Evolutionary conservation across 2,113 vertebrate genomes (phyloP), one percentile per base, ranked within the genome.

Genomic region (Pygoscelis adeliae): DNA sequence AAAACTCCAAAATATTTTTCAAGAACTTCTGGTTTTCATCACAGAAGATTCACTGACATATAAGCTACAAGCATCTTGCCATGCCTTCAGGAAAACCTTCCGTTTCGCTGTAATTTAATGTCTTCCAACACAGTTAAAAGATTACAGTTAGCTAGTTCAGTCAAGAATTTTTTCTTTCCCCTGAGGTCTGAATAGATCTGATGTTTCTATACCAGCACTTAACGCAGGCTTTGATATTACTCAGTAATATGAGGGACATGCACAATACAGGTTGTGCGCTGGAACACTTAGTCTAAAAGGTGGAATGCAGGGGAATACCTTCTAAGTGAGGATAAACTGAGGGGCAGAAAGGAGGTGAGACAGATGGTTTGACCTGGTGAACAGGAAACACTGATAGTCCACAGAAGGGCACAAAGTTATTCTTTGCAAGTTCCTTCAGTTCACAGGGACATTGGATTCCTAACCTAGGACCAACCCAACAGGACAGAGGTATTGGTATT

Each of bases 191-290:
- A 76, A 58, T 23, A 52, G 65, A 29, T 78, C 23, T 61, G 29
- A 17, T 74, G 15, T 82, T 94, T 88, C 55, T 74, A 0, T 78
- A 42, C 55, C 40, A 61, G 19, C 29, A n/a, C 6, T 30, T 71
- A 42, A 36, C 2, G 1, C 44, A 80, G 67, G 22, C 21, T 91
- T 83, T 3, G 1, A 1, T 59, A 49, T 44, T 82, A 30, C 53
- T 61, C 8, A 36, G 62, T 46, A 29, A 12, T 42, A 6, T 30
- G 27, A 89, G 18, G 20, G 10, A 44, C 2, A 2, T 25, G 18
- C 0, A 0, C 47, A 23, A 5, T 53, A 40, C 14, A 52, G 12
- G 6, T n/a, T 34, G 15, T 21, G 6, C 5, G 4, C 59, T 73
- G 42, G 23, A 90, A 62, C 22, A 34, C 20, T 59, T 61, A 49